These are phyloP conservation scores for Isaurus tuberculatus DNA, from an alignment of 92 coral and sea anemone species.

Conservation along the genomic window DNA sequence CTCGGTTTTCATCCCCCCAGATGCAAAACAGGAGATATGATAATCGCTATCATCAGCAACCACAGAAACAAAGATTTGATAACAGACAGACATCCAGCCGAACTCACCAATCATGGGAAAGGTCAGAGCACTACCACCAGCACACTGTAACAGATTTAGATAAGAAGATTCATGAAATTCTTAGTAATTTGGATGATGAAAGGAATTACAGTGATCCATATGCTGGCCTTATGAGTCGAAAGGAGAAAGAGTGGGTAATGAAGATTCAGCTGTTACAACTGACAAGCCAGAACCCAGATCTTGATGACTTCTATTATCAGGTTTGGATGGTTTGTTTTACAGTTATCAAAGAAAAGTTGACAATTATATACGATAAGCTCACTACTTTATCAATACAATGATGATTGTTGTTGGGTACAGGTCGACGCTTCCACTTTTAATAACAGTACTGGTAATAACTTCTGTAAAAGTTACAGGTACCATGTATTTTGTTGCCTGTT, in stretches of 20 bases:
- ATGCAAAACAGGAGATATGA: conserved; percentile 63
- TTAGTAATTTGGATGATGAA: conserved; percentile 61
- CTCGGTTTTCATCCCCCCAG: conserved; percentile 86
- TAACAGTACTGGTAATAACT: no score
- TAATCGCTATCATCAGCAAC: conserved; percentile 41
- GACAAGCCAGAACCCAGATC: conserved; percentile 86
- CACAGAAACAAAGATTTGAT: conserved; percentile 60
- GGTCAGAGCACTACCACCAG: conserved; percentile 58
- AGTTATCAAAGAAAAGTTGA: no score
- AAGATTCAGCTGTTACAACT: conserved; percentile 94
- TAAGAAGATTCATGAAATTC: conserved; percentile 81
- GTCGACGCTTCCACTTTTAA: no score
- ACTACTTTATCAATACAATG: no score
- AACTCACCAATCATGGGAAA: conserved; percentile 24
- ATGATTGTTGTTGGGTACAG: no score
- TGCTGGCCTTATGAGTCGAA: conserved; percentile 94
- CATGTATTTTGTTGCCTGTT: no score
- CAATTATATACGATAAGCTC: no score
- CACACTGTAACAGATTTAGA: conserved; percentile 77
- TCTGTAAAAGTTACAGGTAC: no score
- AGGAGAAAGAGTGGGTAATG: conserved; percentile 97
- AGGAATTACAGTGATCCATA: conserved; percentile 71
- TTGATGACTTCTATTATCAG: conserved; percentile 96
- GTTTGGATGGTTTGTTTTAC: no score
- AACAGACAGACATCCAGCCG: conserved; percentile 48